Conservation (phyloP, 2,888 invertebrate species). For the Ophion obscuratus region DNA sequence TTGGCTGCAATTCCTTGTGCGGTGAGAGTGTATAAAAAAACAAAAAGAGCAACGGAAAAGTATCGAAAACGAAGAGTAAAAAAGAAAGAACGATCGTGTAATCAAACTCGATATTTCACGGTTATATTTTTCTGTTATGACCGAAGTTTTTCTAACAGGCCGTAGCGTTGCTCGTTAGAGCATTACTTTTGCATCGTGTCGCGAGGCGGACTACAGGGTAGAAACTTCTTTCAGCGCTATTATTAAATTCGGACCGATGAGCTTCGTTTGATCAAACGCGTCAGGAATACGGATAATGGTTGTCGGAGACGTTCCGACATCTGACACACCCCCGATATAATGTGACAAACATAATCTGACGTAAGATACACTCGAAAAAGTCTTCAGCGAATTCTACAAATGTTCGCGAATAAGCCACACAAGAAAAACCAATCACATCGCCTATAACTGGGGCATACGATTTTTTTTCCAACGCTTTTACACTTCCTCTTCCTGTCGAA, state of each 20-base stretch:
- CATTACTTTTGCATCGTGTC: not conserved
- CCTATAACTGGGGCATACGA: not conserved
- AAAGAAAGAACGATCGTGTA: not conserved
- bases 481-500: not conserved
- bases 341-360: conserved; percentile 19
- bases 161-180: not conserved
- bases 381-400: not conserved
- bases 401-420: not conserved
- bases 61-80: not conserved
- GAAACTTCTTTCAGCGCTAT: not conserved
- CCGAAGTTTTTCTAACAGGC: not conserved
- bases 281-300: not conserved
- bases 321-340: conserved; percentile 28
- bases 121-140: not conserved
- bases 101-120: not conserved
- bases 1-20: conserved; percentile 42
- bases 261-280: not conserved
- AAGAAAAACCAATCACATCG: not conserved
- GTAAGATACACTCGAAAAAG: conserved; percentile 8
- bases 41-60: conserved; percentile 15
- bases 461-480: not conserved
- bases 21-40: conserved; percentile 35
- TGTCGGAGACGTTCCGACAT: not conserved
- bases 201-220: not conserved
- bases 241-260: not conserved